Base-by-base conservation (phyloP, 2,797 vertebrate genomes). In the Naso thynnoides region DNA sequence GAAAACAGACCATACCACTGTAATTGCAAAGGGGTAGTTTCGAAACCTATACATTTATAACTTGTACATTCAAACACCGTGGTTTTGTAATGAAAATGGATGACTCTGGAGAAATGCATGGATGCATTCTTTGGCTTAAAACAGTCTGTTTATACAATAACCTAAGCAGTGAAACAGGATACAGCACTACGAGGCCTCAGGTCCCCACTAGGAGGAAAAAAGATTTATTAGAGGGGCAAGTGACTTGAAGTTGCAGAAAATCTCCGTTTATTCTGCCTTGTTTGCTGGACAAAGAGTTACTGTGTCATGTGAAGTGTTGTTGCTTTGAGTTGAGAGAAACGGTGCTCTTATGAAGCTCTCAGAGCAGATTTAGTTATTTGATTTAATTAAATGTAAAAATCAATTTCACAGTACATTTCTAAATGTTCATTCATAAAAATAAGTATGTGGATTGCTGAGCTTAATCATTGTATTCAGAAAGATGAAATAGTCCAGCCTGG, bases 71-170 rank as follows among this genome's bases (percentile, higher is more conserved):
- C 57, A 81, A 85, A 79, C 65, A 64, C 61, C 24, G 50, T 63
- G 72, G 50, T 61, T 82, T 67, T 84, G 79, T 76, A 57, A 86
- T 83, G 75, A 79, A 79, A 88, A 83, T 80, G 82, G 79, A 79
- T 74, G 71, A 56, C 53, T 80, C 82, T 76, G 66, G 77, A 87
- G 77, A 87, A 92, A 82, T 56, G 78, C 77, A 70, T 78, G 23
- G 27, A 6, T 79, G 42, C 31, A 52, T 78, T 83, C 66, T 45
- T 85, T 86, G 71, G 56, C 47, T 68, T 27, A 66, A 70, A 86
- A 67, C 60, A 85, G 44, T 77, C 59, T 71, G 73, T 83, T 81
- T 69, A 42, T 82, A 83, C 66, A 86, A 86, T 82, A 86, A 90
- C 77, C 13, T 36, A 86, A 64, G 48, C 65, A 58, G 26, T 78